Conservation (phyloP, 2,797 vertebrate genomes). For the Delichon dasypus region DNA sequence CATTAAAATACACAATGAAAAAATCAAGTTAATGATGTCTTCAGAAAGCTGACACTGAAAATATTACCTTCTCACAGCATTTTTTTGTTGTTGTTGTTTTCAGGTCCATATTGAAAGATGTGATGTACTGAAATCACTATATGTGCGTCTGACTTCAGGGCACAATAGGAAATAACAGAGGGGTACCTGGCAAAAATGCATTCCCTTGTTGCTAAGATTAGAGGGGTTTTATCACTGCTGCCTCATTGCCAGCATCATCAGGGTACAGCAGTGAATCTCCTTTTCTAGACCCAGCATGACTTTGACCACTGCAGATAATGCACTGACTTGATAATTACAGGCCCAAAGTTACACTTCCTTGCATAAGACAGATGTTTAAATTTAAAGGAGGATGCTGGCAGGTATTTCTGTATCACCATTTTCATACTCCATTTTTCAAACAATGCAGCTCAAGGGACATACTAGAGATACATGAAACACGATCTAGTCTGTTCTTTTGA, state of each 20-base stretch:
- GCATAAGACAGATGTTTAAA: neutral
- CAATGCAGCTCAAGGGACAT: neutral
- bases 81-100: neutral
- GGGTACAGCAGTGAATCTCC: neutral
- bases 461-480: neutral
- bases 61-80: neutral
- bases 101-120: neutral
- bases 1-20: neutral
- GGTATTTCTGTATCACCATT: neutral
- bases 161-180: neutral
- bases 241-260: neutral
- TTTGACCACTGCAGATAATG: neutral
- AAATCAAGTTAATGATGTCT: neutral
- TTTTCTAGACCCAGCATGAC: neutral
- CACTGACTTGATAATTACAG: neutral
- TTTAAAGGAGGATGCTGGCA: neutral
- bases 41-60: neutral
- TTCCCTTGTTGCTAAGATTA: neutral
- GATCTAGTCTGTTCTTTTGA: neutral
- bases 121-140: neutral
- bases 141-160: neutral
- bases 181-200: neutral
- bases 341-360: neutral
- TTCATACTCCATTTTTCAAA: neutral
- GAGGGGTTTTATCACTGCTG: neutral